Base-by-base conservation (phyloP, 2,888 invertebrate species). In the Pseudeuparius sepicola region DNA sequence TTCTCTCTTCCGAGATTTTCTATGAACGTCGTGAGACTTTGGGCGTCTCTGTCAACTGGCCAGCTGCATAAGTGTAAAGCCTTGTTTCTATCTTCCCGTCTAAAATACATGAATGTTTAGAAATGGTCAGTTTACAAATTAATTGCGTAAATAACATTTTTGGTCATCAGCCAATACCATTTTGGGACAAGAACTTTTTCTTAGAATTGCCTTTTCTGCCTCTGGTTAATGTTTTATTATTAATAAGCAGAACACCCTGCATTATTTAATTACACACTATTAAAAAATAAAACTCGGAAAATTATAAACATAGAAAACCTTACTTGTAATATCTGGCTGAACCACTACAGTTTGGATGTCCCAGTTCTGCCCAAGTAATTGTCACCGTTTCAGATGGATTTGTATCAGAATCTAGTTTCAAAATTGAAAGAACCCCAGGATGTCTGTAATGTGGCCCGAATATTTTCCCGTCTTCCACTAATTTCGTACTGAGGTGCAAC, bases 51-150 rank as follows among this genome's bases (percentile, higher is more conserved):
- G 47, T 88, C 85, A 59, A 80, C 79, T 41, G 77, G 75, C 93
- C 93, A 94, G 12, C 89, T 89, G 66, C 93, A 93, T 42, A 93
- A 66, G 56, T 80, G 78, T 41, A 93, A 65, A 2, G 87, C 87
- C 56, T 78, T 75, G 46, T 80, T 79, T 42, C 90, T 73, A 56
- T 83, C 82, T 31, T 73, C 72, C 45, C 79, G 78, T 51, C 81
- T 78, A 51, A 37, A 49, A 44, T 27, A 14, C n/a, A 20, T 20
- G n/a, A 20, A 6, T 7, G 20, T 7, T n/a, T 20, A n/a, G 7
- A 6, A 20, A 20, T n/a, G n/a, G 6, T 20, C 20, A 6, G 20
- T 7, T n/a, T 7, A 3, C 27, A 34, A 28, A 17, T 30, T 14
- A n/a, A n/a, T n/a, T n/a, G n/a, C n/a, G n/a, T n/a, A n/a, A n/a